phyloP scores from a whole-genome alignment of 2,888 invertebrate genomes.

The Linnaemya tessellans region DNA sequence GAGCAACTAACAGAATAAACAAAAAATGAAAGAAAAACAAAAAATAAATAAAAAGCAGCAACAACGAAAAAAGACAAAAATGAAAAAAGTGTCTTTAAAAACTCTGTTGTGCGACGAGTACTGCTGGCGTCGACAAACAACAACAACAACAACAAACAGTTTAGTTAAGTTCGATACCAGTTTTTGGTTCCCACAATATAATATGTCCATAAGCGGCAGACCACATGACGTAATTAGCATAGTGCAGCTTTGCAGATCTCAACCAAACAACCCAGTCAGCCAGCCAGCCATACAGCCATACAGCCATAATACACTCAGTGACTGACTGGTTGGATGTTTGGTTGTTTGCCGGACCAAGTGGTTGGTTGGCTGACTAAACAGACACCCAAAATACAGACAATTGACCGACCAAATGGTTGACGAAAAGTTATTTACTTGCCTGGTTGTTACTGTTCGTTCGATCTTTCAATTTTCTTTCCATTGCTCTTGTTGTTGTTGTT shows the following conservation, averaged over 20 bases:
- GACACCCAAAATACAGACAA: slow-evolving; percentile 65
- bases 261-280: slow-evolving; percentile 70
- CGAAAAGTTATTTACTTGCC: slow-evolving; percentile 70
- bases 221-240: slow-evolving; percentile 83
- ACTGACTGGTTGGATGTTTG: slow-evolving; percentile 10
- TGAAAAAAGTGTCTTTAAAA: slow-evolving; percentile 61
- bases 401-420: slow-evolving; percentile 70
- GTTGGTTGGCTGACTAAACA: slow-evolving; percentile 33
- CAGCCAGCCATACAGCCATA: slow-evolving; percentile 72
- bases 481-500: slow-evolving; percentile 11
- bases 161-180: slow-evolving; percentile 78
- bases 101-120: slow-evolving; percentile 64
- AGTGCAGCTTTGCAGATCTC: slow-evolving; percentile 77
- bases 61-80: slow-evolving; percentile 35
- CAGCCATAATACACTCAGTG: slow-evolving; percentile 25
- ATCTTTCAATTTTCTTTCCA: slow-evolving; percentile 23
- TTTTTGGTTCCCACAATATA: slow-evolving; percentile 83
- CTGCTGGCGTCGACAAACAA: slow-evolving; percentile 69
- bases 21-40: too few species aligned
- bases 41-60: slow-evolving; percentile 1
- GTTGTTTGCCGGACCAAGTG: background rate
- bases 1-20: slow-evolving; percentile 44
- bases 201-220: slow-evolving; percentile 80
- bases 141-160: slow-evolving; percentile 56
- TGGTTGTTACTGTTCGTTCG: slow-evolving; percentile 58